These are phyloP conservation scores for Dallia pectoralis DNA, from an alignment of 2,797 vertebrate genomes.

Conservation along the genomic window DNA sequence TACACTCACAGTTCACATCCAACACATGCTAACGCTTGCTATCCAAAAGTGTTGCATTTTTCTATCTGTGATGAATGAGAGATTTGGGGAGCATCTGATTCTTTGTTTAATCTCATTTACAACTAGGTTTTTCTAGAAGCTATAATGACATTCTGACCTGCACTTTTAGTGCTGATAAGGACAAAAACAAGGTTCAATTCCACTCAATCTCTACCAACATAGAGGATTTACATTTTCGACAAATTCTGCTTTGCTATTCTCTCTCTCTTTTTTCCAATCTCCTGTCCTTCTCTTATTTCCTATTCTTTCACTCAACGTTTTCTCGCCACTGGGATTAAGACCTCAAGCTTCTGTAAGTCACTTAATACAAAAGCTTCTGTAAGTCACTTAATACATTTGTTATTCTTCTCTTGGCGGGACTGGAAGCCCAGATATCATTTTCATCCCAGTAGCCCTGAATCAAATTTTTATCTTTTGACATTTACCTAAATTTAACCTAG, in stretches of 20 bases:
- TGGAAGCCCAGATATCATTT: background rate
- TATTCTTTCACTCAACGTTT: background rate
- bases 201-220: background rate
- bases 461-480: background rate
- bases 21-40: constrained; percentile 8
- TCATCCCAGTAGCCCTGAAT: background rate
- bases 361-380: background rate
- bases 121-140: background rate
- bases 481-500: no score
- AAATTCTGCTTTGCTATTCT: constrained; percentile 33
- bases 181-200: background rate
- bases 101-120: background rate
- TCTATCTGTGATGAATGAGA: background rate
- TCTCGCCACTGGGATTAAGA: background rate
- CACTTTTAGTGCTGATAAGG: background rate
- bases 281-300: background rate
- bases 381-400: background rate
- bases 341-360: background rate
- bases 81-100: background rate
- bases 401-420: background rate
- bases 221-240: background rate
- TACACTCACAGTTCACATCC: constrained; percentile 2
- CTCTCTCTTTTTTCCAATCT: constrained; percentile 8
- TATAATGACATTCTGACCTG: background rate
- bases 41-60: background rate